phyloP scores from a whole-genome alignment of 2,888 invertebrate genomes.

The Polietes domitor region DNA sequence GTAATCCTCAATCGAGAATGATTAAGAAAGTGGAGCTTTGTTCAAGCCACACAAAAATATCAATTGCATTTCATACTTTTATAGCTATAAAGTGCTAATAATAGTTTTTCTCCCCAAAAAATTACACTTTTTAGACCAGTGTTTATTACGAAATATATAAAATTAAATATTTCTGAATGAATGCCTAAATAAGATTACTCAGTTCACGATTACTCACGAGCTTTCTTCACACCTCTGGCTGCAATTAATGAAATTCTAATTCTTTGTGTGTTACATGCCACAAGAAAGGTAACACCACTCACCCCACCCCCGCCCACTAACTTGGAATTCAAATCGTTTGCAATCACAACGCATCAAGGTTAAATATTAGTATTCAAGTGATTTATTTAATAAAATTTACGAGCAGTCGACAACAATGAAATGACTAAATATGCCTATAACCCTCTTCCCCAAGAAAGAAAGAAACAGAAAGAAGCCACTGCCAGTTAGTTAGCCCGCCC shows the following conservation, averaged over 20 bases:
- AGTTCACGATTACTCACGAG: neutral
- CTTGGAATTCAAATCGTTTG: neutral
- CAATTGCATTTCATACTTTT: too few species aligned
- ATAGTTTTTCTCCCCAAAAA: too few species aligned
- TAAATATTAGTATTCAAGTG: constrained; percentile 17
- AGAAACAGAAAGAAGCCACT: neutral
- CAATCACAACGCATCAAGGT: constrained; percentile 24
- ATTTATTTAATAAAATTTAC: constrained; percentile 13
- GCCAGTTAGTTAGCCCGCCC: neutral
- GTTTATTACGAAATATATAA: too few species aligned
- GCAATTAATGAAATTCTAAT: neutral
- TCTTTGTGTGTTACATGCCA: neutral
- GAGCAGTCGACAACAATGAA: neutral
- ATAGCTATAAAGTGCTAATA: too few species aligned
- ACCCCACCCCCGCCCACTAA: neutral
- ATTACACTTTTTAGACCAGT: too few species aligned
- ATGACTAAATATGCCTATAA: constrained; percentile 8
- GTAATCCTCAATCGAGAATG: too few species aligned
- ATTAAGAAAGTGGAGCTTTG: too few species aligned
- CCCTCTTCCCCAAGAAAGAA: neutral
- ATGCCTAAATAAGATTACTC: neutral
- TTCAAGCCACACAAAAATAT: too few species aligned
- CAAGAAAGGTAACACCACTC: neutral
- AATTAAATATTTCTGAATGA: too few species aligned
- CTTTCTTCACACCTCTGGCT: neutral